Evolutionary conservation across 2,888 invertebrate genomes (phyloP).

Genomic region (Sipha maydis): DNA sequence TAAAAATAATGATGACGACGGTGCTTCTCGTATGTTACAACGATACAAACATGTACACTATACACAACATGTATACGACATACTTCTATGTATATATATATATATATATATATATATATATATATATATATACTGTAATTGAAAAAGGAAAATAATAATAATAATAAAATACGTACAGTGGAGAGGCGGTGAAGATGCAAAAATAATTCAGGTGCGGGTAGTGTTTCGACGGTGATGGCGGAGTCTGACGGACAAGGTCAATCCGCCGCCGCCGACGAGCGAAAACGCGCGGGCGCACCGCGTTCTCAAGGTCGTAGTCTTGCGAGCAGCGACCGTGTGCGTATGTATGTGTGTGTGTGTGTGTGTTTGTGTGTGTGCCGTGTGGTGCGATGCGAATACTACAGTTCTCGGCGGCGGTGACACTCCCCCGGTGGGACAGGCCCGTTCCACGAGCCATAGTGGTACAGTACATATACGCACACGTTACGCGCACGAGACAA

Average conservation of each 20-base stretch:
- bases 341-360: too few species aligned
- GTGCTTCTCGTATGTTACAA: too few species aligned
- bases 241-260: constrained; percentile 14
- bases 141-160: not conserved
- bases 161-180: not conserved
- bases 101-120: not conserved
- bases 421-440: constrained; percentile 59
- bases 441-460: constrained; percentile 29
- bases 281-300: constrained; percentile 2
- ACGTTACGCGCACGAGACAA: not conserved
- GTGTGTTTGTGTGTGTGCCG: too few species aligned
- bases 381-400: not conserved
- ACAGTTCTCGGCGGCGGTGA: not conserved
- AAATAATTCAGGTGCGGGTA: constrained; percentile 38
- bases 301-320: constrained; percentile 35
- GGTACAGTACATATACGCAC: not conserved
- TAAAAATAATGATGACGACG: not conserved
- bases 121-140: not conserved
- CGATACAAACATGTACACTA: too few species aligned
- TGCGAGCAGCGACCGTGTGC: not conserved
- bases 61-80: too few species aligned
- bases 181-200: constrained; percentile 10
- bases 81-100: not conserved
- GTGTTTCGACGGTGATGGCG: constrained; percentile 3
- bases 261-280: not conserved